Evolutionary conservation across 2,888 invertebrate genomes (phyloP).

Genomic region (Diaperis boleti): DNA sequence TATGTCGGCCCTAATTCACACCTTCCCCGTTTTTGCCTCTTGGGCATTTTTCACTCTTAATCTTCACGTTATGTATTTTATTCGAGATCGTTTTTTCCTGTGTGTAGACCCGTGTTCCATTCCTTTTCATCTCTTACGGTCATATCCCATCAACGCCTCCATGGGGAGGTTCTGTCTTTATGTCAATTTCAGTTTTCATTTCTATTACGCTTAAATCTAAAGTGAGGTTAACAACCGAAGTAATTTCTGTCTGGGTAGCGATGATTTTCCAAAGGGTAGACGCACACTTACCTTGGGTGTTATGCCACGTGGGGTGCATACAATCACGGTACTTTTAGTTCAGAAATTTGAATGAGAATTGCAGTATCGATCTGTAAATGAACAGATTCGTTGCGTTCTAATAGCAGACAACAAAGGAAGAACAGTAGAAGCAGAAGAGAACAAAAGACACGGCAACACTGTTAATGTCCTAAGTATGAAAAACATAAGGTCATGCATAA

Average conservation of each 20-base stretch:
- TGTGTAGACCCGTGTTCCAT: constrained; percentile 1
- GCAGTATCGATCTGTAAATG: too few relatives aligned
- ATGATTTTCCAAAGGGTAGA: neutral
- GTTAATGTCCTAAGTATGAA: constrained; percentile 19
- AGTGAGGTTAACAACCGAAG: constrained; percentile 2
- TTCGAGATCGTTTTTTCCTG: constrained; percentile 21
- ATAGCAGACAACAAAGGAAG: neutral
- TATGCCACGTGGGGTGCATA: too few relatives aligned
- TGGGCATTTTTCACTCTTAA: constrained; percentile 28
- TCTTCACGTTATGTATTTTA: constrained; percentile 23
- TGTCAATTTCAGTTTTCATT: constrained; percentile 12
- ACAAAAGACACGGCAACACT: constrained; percentile 19
- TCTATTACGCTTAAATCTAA: constrained; percentile 14
- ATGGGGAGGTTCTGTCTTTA: constrained; percentile 7
- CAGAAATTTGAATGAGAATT: neutral
- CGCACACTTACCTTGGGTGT: neutral
- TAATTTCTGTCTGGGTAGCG: neutral
- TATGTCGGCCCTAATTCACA: constrained; percentile 14
- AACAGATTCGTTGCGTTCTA: too few relatives aligned
- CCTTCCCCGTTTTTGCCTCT: constrained; percentile 21
- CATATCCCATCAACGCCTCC: constrained; percentile 25
- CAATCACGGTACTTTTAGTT: too few relatives aligned
- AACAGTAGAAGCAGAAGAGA: constrained; percentile 12
- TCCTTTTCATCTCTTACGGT: constrained; percentile 10
- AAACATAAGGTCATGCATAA: constrained; percentile 29